Conservation (phyloP, 2,888 invertebrate genomes). For the Ophioninae sp. region DNA sequence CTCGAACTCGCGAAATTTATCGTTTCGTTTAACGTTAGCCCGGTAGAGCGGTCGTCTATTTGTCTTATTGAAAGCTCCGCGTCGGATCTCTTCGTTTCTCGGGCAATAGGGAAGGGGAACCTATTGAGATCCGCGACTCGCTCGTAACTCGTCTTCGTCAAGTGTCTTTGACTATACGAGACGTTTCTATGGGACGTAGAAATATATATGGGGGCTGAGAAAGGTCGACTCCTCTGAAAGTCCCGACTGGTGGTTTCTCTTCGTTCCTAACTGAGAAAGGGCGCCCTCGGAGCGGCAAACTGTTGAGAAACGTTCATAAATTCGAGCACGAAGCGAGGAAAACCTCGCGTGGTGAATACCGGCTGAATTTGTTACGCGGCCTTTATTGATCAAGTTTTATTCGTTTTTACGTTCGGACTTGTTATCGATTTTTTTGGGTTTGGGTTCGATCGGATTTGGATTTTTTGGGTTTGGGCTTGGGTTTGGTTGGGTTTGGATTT, state of each 20-base stretch:
- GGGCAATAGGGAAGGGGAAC: conserved; percentile 1
- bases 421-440: too few relatives aligned
- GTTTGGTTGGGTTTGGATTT: too few relatives aligned
- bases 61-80: conserved; percentile 30
- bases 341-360: too few relatives aligned
- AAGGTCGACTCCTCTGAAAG: too few relatives aligned
- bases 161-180: conserved; percentile 41
- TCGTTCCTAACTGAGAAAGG: conserved; percentile 5
- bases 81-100: conserved; percentile 1
- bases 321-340: background rate
- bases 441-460: too few relatives aligned
- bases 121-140: conserved; percentile 13
- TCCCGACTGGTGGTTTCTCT: too few relatives aligned
- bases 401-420: too few relatives aligned
- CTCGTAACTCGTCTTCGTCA: conserved; percentile 62
- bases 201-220: conserved; percentile 47
- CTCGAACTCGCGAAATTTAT: conserved; percentile 44
- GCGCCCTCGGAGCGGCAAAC: conserved; percentile 20
- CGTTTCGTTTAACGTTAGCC: conserved; percentile 40
- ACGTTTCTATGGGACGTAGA: conserved; percentile 55
- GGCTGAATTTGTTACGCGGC: too few relatives aligned
- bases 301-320: conserved; percentile 40
- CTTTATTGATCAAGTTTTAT: too few relatives aligned
- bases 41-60: conserved; percentile 30
- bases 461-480: too few relatives aligned